A percentile compares a stretch with the other conserved stretches of the same genome.
Conservation (phyloP, 2,888 invertebrate genomes). For the Creontiades dilutus region DNA sequence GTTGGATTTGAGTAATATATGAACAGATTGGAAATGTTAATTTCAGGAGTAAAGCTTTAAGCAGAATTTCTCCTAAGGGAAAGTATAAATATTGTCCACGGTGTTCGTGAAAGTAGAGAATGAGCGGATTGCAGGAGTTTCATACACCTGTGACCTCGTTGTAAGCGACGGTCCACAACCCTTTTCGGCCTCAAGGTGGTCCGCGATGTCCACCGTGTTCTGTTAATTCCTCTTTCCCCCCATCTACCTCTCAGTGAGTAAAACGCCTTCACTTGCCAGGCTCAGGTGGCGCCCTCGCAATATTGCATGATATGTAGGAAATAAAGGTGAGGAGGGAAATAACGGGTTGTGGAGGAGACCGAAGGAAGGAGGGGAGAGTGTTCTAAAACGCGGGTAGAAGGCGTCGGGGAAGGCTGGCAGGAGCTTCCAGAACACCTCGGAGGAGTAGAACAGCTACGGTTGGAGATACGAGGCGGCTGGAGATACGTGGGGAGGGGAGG, state of each 20-base stretch:
- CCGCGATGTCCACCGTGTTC: slow-evolving; percentile 10
- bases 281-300: slow-evolving; percentile 24
- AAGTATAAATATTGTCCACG: too few relatives aligned
- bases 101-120: too few relatives aligned
- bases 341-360: not conserved
- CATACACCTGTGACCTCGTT: not conserved
- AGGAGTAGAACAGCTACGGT: slow-evolving; percentile 34
- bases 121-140: not conserved
- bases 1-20: too few relatives aligned
- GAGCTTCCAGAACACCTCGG: slow-evolving; percentile 17
- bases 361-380: not conserved
- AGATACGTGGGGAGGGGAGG: not conserved
- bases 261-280: slow-evolving; percentile 14
- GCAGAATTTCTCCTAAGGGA: too few relatives aligned
- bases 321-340: not conserved
- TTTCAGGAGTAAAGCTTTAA: too few relatives aligned
- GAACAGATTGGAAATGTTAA: too few relatives aligned
- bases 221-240: not conserved
- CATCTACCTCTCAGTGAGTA: not conserved
- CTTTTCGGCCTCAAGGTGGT: slow-evolving; percentile 1
- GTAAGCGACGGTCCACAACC: not conserved
- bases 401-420: not conserved
- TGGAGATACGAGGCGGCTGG: slow-evolving; percentile 3
- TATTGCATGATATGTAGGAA: slow-evolving; percentile 18
- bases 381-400: slow-evolving; percentile 37